Conservation (phyloP, 92 coral and sea anemone species). For the Diadumene lineata region DNA sequence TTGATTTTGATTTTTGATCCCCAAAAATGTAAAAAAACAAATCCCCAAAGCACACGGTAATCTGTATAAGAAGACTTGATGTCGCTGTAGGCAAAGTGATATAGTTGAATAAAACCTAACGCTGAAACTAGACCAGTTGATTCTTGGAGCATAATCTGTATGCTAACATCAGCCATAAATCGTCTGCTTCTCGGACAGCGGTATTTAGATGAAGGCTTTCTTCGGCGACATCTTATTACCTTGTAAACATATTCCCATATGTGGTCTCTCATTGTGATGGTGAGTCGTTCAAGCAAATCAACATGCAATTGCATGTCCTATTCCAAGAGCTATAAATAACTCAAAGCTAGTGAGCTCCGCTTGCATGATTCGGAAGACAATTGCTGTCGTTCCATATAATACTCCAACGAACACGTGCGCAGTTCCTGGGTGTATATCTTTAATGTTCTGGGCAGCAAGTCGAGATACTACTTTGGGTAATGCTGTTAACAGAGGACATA, state of each 20-base stretch:
- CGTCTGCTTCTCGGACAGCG: slow-evolving; percentile 51
- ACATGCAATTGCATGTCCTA: slow-evolving; percentile 46
- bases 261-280: slow-evolving; percentile 50
- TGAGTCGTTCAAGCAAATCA: slow-evolving; percentile 35
- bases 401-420: slow-evolving; percentile 44
- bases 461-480: slow-evolving; percentile 48
- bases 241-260: slow-evolving; percentile 45
- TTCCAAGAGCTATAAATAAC: slow-evolving; percentile 43
- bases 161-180: slow-evolving; percentile 51
- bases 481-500: slow-evolving; percentile 42
- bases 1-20: too few relatives aligned
- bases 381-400: slow-evolving; percentile 41
- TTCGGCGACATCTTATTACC: neutral
- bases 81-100: slow-evolving; percentile 39
- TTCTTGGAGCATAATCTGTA: slow-evolving; percentile 57
- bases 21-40: too few relatives aligned
- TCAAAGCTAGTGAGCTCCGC: slow-evolving; percentile 55
- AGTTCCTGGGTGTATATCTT: slow-evolving; percentile 51
- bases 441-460: slow-evolving; percentile 38
- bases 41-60: slow-evolving; percentile 17
- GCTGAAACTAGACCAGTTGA: slow-evolving; percentile 44
- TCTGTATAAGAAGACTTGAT: slow-evolving; percentile 17
- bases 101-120: slow-evolving; percentile 37
- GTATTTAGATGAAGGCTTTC: neutral
- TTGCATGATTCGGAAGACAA: slow-evolving; percentile 65